Base-by-base conservation (phyloP, 2,888 invertebrate species). In the Pandemis heparana region DNA sequence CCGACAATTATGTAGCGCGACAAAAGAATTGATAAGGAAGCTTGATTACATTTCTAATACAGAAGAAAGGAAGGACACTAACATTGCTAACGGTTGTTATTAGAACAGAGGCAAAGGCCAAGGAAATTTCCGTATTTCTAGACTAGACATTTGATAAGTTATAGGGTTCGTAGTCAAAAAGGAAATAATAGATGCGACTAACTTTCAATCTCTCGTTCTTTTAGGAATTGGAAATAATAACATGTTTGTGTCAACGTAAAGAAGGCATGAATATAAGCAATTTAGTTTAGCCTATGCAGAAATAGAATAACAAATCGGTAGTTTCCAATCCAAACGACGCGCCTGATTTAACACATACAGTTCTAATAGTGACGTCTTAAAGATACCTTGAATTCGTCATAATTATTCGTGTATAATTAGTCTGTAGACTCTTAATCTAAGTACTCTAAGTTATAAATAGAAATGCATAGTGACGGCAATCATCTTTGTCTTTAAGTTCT, bases 11-110 rank as follows among this genome's bases (percentile, higher is more conserved):
- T 51, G 53, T 32, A 0, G 5, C 18, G 16, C 18, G 41, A 71
- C 65, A 53, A 71, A 64, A 65, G 32, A 10, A 63, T 63, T 64
- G 68, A 68, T 64, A 73, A 73, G 73, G 73, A 73, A 73, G 73
- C 56, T 18, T 41, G 72, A 68, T 68, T 68, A 39, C 23, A 38
- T 41, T 48, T 59, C 39, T 64, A 63, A 32, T 38, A 38, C 32
- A 46, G 38, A 51, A 46, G 32, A 51, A 46, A 32, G 8, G 7
- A 53, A 56, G 56, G 56, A 56, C 56, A 23, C 56, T 56, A 9
- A 23, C 23, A 16, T 9, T 23, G 3, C 23, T 23, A 56, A 1
- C 16, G 9, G 9, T 53, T 53, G 7, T 10, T 59, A 59, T 10
- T 32, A 32, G 59, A 59, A 12, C 5, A 14, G 6, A 48, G 5